These are phyloP conservation scores for Dromiciops gliroides DNA, from an alignment of 2,113 vertebrate genomes.

Conservation along the genomic window DNA sequence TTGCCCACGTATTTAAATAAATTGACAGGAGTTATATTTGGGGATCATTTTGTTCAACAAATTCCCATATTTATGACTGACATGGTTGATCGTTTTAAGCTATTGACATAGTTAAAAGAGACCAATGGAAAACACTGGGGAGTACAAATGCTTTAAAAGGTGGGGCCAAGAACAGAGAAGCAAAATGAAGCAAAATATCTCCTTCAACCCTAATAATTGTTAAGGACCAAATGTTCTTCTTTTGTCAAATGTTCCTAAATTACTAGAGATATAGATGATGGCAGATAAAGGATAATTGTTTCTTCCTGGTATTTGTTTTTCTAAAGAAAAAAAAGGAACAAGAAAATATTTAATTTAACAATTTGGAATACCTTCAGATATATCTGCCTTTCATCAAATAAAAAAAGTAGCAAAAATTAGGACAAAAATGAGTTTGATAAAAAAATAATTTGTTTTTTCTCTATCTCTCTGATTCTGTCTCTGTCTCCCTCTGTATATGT, in stretches of 20 bases:
- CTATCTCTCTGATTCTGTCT: not conserved
- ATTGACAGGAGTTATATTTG: slow-evolving; percentile 54
- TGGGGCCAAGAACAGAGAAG: not conserved
- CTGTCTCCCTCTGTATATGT: not conserved
- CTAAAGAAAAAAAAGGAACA: slow-evolving; percentile 4
- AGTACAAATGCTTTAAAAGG: not conserved
- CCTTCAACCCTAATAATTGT: not conserved
- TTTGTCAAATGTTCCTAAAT: not conserved
- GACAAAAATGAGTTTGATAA: slow-evolving; percentile 24
- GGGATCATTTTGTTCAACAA: slow-evolving; percentile 41
- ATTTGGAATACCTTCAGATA: slow-evolving; percentile 24
- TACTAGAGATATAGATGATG: not conserved
- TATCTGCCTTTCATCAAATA: not conserved
- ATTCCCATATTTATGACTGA: slow-evolving; percentile 72
- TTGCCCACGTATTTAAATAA: slow-evolving; percentile 71
- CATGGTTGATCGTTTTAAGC: slow-evolving; percentile 53
- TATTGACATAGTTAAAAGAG: not conserved
- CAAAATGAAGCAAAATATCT: not conserved
- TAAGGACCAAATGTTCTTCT: not conserved
- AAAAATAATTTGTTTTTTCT: slow-evolving; percentile 7
- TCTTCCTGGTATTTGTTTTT: slow-evolving; percentile 1
- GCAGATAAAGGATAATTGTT: not conserved
- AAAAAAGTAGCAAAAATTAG: not conserved
- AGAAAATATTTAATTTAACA: slow-evolving; percentile 45
- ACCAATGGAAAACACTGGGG: not conserved